Percentiles rank a stretch among this genome's conserved stretches.
phyloP scores from a whole-genome alignment of 2,113 vertebrate species.

The Coreoperca whiteheadi region DNA sequence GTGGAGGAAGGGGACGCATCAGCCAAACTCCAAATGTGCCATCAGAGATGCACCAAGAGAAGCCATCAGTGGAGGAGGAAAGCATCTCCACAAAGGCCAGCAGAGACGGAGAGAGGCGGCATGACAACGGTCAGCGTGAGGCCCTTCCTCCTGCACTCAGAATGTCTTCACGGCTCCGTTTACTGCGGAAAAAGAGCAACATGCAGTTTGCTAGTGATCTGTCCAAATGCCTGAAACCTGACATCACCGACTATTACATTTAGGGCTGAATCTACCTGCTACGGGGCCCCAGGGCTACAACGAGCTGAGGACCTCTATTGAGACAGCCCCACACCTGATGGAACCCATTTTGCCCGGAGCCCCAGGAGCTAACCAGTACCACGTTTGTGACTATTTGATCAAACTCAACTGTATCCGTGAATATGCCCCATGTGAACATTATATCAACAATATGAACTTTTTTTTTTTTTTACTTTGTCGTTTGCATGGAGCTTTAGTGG shows the following conservation, averaged over 20 bases:
- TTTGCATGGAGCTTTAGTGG: neutral
- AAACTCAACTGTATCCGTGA: neutral
- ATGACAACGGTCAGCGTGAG: slow-evolving; percentile 37
- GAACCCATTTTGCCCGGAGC: neutral
- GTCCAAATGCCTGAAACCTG: slow-evolving; percentile 19
- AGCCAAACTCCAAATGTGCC: neutral
- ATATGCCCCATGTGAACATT: neutral
- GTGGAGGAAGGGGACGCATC: neutral
- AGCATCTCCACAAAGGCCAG: neutral
- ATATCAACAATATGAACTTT: neutral
- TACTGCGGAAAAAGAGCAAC: neutral
- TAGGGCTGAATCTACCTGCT: neutral
- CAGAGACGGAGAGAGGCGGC: slow-evolving; percentile 24
- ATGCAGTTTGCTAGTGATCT: neutral
- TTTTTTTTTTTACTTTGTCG: neutral
- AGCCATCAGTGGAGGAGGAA: neutral
- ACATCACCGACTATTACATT: slow-evolving; percentile 31
- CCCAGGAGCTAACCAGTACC: neutral
- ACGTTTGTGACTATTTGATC: neutral
- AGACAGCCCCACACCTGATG: neutral
- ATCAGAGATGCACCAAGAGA: neutral
- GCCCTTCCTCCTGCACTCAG: slow-evolving; percentile 4
- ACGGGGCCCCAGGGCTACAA: neutral
- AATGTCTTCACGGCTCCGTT: slow-evolving; percentile 19
- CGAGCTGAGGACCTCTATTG: neutral